A percentile compares a stretch with the other conserved stretches of the same genome.
phyloP scores from a whole-genome alignment of 2,888 invertebrate genomes.

The Hermodice carunculata region DNA sequence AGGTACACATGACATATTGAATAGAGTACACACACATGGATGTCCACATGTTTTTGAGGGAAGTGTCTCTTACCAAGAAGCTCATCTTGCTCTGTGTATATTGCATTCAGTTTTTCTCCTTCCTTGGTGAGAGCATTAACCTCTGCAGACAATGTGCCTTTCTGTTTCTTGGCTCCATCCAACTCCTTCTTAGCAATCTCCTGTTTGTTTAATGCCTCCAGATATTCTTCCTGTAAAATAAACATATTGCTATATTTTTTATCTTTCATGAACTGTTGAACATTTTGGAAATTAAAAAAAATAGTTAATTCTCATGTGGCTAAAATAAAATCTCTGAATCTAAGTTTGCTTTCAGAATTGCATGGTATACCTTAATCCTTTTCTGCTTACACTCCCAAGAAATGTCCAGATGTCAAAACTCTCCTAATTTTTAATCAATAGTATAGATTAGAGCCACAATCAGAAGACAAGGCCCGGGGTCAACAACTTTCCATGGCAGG shows the following conservation, averaged over 20 bases:
- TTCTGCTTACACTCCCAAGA: background rate
- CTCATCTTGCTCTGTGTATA: slow-evolving; percentile 71
- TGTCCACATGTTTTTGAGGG: slow-evolving; percentile 11
- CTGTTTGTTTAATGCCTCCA: slow-evolving; percentile 69
- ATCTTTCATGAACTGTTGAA: too few species aligned
- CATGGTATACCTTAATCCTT: background rate
- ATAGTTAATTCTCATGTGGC: too few species aligned
- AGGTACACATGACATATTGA: too few species aligned
- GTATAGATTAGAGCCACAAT: too few species aligned
- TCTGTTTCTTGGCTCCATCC: slow-evolving; percentile 60
- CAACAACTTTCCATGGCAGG: too few species aligned
- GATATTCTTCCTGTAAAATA: slow-evolving; percentile 65
- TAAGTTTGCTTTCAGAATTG: too few species aligned
- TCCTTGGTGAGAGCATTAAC: slow-evolving; percentile 62
- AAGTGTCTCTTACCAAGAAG: slow-evolving; percentile 71
- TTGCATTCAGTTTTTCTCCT: slow-evolving; percentile 67
- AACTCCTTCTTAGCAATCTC: slow-evolving; percentile 70
- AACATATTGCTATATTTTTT: background rate
- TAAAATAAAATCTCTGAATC: too few species aligned
- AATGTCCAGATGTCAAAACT: background rate
- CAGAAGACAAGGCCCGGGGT: too few species aligned
- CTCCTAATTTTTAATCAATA: too few species aligned
- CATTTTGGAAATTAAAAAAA: too few species aligned
- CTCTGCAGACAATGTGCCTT: slow-evolving; percentile 56
- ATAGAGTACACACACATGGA: background rate